Evolutionary conservation across 2,113 vertebrate genomes (phyloP), one percentile per base, ranked within the genome.

Genomic region (Anoplopoma fimbria): DNA sequence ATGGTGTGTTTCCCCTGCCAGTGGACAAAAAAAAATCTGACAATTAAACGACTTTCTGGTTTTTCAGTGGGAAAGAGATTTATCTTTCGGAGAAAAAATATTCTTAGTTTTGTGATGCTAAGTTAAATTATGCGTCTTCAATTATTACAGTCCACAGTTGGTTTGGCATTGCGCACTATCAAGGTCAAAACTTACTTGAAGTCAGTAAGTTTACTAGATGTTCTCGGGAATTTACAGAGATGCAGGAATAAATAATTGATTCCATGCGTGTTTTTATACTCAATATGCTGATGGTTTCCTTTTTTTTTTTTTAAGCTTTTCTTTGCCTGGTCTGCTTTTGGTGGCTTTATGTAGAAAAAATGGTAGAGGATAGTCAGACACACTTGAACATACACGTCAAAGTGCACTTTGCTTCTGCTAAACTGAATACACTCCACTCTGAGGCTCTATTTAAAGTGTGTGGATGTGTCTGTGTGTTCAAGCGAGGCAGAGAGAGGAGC

Each of bases 331-430:
- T 42, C 38, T 69, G 62, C 25, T 7, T 64, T 40, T 81, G 77
- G 15, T 79, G 61, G 58, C 61, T 63, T 42, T 77, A n/a, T 36
- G 2, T 19, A 38, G n/a, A 58, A 60, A 68, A 74, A 77, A 45
- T 58, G 45, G 55, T n/a, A 38, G 49, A 34, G 42, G 36, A 29
- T 21, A 38, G 58, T 63, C n/a, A 38, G 55, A 81, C 33, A 69
- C 42, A 45, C 69, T 58, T 0, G 2, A 60, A 57, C 75, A 68
- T 51, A 47, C 42, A 75, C 45, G 42, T 81, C 68, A 79, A 77
- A 87, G 87, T 89, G 86, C 90, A 85, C 80, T 90, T 89, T 89
- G 90, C 85, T 65, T 62, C 45, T 70, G 82, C 74, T 81, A 75
- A 89, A 88, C 84, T 83, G 82, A 88, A 74, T 53, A 49, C 15